Percentiles rank a stretch among this genome's conserved stretches.
Evolutionary conservation across 2,888 invertebrate genomes (phyloP).

Genomic region (Drosophila lutescens): DNA sequence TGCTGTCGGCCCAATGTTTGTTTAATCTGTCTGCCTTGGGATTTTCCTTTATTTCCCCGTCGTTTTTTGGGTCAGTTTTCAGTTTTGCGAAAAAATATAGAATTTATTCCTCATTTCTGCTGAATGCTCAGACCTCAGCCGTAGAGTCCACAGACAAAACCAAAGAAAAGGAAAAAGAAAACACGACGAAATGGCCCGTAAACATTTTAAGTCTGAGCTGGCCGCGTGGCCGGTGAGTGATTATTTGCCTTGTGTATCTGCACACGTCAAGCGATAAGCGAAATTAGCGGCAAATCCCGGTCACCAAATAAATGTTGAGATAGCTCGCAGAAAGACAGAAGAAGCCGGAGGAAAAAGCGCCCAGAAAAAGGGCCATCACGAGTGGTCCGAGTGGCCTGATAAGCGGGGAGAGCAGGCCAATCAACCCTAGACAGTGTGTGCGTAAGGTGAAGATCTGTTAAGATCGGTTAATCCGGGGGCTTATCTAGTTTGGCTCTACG

Average conservation of each 20-base stretch:
- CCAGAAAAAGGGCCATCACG: conserved; percentile 26
- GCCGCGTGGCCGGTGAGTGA: conserved; percentile 11
- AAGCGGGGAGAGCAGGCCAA: conserved; percentile 23
- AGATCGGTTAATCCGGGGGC: conserved; percentile 18
- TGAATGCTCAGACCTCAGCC: conserved; percentile 33
- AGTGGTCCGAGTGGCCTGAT: conserved; percentile 15
- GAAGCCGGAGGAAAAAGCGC: conserved; percentile 11
- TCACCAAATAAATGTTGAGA: conserved; percentile 34
- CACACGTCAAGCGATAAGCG: conserved; percentile 34
- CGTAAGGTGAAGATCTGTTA: conserved; percentile 11
- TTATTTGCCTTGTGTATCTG: conserved; percentile 27
- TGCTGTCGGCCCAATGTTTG: conserved; percentile 65
- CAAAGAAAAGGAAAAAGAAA: neutral
- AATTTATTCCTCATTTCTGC: conserved; percentile 32
- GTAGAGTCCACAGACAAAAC: conserved; percentile 1
- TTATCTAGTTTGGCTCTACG: conserved; percentile 14
- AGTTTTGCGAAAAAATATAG: conserved; percentile 27
- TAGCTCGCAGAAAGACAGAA: conserved; percentile 17
- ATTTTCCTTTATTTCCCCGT: conserved; percentile 42
- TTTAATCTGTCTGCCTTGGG: conserved; percentile 74
- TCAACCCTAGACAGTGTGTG: conserved; percentile 33
- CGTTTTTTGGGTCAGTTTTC: conserved; percentile 62
- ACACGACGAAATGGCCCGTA: conserved; percentile 24
- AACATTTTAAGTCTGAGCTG: conserved; percentile 29
- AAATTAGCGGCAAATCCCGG: conserved; percentile 40